A percentile compares a stretch with the other conserved stretches of the same genome.
Evolutionary conservation across 1,140 invertebrate genomes (phyloP).

Genomic region (Heliconius hermathena): DNA sequence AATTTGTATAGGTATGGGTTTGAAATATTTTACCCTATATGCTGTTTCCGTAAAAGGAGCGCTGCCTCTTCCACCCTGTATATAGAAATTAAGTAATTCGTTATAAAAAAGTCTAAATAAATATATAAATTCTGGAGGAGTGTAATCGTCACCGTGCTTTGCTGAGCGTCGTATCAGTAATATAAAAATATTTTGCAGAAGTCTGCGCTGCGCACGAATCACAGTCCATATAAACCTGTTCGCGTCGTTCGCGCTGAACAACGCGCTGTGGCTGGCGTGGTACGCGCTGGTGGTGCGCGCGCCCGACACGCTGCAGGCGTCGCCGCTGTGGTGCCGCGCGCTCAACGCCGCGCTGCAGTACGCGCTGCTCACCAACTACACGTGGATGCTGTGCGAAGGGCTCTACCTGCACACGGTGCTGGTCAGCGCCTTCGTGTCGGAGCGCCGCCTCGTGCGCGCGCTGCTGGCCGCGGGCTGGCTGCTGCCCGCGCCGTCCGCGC

Average conservation of each 20-base stretch:
- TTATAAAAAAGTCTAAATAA: no score
- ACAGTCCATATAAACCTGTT: constrained; percentile 97
- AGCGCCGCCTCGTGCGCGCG: constrained; percentile 91
- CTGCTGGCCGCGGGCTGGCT: constrained; percentile 94
- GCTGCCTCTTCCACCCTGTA: no score
- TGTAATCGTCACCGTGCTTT: no score
- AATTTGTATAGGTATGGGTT: no score
- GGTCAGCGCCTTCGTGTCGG: constrained; percentile 94
- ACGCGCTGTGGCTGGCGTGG: constrained; percentile 85
- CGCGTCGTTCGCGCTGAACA: constrained; percentile 93
- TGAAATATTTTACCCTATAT: no score
- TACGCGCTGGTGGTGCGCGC: constrained; percentile 83
- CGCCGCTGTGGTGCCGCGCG: constrained; percentile 89
- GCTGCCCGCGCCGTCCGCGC: constrained; percentile 87
- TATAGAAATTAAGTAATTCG: no score
- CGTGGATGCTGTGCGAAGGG: constrained; percentile 97
- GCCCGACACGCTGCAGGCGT: constrained; percentile 73
- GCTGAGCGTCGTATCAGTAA: not conserved
- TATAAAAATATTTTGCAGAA: constrained; percentile 73
- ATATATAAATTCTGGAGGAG: no score
- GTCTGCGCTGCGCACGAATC: constrained; percentile 90
- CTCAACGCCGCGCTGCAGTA: constrained; percentile 94
- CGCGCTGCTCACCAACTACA: constrained; percentile 95
- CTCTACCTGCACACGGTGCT: constrained; percentile 96
- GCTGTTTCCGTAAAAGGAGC: no score